Base-by-base conservation (phyloP, 2,797 vertebrate species). In the Erithacus rubecula region DNA sequence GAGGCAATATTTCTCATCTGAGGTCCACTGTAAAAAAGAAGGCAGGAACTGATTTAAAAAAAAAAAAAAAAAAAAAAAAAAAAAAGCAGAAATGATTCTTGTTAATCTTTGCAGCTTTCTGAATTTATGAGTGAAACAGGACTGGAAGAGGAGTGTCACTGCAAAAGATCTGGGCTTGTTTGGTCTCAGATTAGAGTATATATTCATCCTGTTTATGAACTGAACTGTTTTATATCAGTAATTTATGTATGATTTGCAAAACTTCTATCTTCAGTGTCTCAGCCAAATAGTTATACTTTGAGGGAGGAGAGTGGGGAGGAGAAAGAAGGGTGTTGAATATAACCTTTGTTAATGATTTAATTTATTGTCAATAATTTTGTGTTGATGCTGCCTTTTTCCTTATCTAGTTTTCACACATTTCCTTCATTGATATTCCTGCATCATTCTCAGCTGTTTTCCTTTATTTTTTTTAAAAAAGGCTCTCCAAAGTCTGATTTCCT, bases 351-450 rank as follows among this genome's bases (percentile, higher is more conserved):
- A 80, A 81, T 78, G 22, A 78, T 75, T 90, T 83, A 49, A 8
- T 87, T 95, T 91, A 68, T 93, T 88, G 70, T 27, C 32, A 94
- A 81, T 79, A 88, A 83, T 93, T 95, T 86, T 51, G 15, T 76
- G 62, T 81, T 84, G 51, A 56, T 90, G 37, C 53, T 86, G 62
- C 43, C 27, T 90, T 90, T 90, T 91, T 80, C 63, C 85, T 95
- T 95, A 93, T 91, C 95, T 86, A 63, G 20, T 91, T 94, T 93
- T 90, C 82, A 91, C 91, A 95, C 80, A 72, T 95, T 94, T 95
- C 39, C 62, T 83, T 94, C 87, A 91, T 52, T 94, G 80, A 83
- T 86, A 95, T 94, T 95, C 85, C 43, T 71, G 16, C n/a, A 88
- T 72, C 51, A 81, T 91, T 94, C 39, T 67, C 55, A 65, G 22